Percentiles rank a stretch among this genome's conserved stretches.
Conservation (phyloP, 1,140 invertebrate genomes). For the Helicoverpa zea region DNA sequence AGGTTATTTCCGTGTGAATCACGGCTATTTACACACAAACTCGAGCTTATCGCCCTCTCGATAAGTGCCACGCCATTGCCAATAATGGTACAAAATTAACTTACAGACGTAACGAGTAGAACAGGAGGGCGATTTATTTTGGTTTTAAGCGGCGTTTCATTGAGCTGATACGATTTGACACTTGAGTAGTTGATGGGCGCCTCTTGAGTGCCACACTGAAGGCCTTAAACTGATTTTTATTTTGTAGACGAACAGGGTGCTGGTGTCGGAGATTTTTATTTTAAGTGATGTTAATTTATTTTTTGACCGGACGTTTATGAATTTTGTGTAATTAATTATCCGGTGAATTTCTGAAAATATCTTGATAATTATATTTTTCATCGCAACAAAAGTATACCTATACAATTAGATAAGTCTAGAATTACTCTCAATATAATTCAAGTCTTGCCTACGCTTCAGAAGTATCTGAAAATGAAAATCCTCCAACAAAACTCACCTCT, state of each 20-base stretch:
- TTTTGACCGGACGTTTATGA: not conserved
- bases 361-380: no score
- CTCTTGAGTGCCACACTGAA: slow-evolving; percentile 7
- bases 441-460: no score
- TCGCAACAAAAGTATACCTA: no score
- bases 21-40: slow-evolving; percentile 24
- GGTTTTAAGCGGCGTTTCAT: slow-evolving; percentile 34
- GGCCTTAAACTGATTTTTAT: slow-evolving; percentile 19
- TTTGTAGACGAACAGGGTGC: not conserved
- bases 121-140: slow-evolving; percentile 36
- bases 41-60: slow-evolving; percentile 56
- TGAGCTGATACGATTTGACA: slow-evolving; percentile 39
- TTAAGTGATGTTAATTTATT: no score
- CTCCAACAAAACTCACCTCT: no score
- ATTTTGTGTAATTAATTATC: no score
- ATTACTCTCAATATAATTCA: no score
- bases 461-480: no score
- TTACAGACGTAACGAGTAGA: slow-evolving; percentile 57
- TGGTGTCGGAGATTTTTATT: not conserved
- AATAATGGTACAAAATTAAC: slow-evolving; percentile 69
- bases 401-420: no score
- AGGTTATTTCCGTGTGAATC: not conserved
- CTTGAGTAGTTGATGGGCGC: slow-evolving; percentile 15
- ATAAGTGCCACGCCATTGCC: slow-evolving; percentile 63
- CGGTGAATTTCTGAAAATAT: no score